These are phyloP conservation scores for Lasioglossum vierecki DNA, from an alignment of 2,888 invertebrate genomes.

Conservation along the genomic window DNA sequence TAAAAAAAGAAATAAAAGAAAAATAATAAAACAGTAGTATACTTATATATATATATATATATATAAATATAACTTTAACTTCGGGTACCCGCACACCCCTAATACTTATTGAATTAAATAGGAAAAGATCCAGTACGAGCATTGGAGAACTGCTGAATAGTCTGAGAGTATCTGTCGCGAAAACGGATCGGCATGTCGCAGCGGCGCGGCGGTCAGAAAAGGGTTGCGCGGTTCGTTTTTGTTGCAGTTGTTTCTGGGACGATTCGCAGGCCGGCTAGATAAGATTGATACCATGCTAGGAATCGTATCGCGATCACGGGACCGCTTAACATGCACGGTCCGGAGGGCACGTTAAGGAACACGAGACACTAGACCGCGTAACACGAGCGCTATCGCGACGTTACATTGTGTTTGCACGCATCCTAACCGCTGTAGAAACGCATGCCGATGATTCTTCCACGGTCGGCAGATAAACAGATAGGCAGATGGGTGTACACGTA, in stretches of 20 bases:
- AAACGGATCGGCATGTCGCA: not conserved
- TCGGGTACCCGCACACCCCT: no score
- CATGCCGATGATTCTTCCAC: conserved; percentile 70
- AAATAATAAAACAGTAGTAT: no score
- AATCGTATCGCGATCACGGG: conserved; percentile 30
- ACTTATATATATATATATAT: no score
- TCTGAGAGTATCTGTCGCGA: not conserved
- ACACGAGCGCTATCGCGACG: conserved; percentile 68
- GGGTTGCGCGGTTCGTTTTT: not conserved
- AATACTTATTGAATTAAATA: no score
- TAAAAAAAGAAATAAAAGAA: no score
- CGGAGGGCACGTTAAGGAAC: conserved; percentile 53
- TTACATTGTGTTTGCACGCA: conserved; percentile 74
- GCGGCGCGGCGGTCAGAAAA: not conserved
- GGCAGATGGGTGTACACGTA: conserved; percentile 71
- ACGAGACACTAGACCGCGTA: conserved; percentile 57
- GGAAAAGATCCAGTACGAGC: no score
- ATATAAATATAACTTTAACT: no score
- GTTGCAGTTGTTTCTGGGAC: not conserved
- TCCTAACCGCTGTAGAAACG: conserved; percentile 69
- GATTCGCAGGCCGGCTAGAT: conserved; percentile 2
- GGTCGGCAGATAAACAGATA: conserved; percentile 73
- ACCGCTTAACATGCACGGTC: conserved; percentile 48
- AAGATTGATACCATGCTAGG: conserved; percentile 6
- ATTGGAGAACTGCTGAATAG: no score